Base-by-base conservation (phyloP, 2,888 invertebrate species). In the Drosophila dives region DNA sequence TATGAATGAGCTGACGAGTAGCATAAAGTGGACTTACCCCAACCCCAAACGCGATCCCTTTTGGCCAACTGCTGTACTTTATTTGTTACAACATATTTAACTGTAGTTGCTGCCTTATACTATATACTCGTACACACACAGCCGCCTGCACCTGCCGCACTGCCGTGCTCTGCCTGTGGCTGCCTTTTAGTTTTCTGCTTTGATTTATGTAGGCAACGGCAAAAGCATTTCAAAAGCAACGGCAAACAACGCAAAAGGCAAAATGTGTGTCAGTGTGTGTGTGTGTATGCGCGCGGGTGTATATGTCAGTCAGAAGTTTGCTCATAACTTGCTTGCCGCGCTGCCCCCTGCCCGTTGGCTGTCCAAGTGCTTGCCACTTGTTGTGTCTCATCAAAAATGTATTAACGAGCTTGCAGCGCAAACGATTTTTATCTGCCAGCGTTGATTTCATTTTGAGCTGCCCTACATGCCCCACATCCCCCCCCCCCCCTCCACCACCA, bases 321-420 rank as follows among this genome's bases (percentile, higher is more conserved):
- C 83, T 87, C 82, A 89, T 89, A 86, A 89, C 89, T 89, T 84
- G 82, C 72, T 58, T 49, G 68, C 33, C 75, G 38, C 50, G 42
- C 53, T 40, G 64, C 61, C 64, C 61, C 64, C 72, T 34, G 64
- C 56, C 68, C 64, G 48, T 42, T 36, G 66, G 61, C 64, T 64
- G 63, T 55, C 69, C 80, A 66, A 70, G 80, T 86, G 83, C 62
- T 77, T 77, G 89, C 90, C 90, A 89, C 86, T 87, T 87, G 86
- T 91, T 89, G 89, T 83, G 80, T 81, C 90, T 90, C 91, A 91
- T 91, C 91, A 90, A 90, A 91, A 91, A 90, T 91, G 89, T 91
- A 91, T 91, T 91, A 91, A 91, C 88, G 90, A 90, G 89, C 89
- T 89, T 83, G 88, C 82, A 85, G 77, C 80, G 85, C 83, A 86